Evolutionary conservation across 2,888 invertebrate genomes (phyloP), one percentile per base, ranked within the genome.

Genomic region (Gari tellinella): DNA sequence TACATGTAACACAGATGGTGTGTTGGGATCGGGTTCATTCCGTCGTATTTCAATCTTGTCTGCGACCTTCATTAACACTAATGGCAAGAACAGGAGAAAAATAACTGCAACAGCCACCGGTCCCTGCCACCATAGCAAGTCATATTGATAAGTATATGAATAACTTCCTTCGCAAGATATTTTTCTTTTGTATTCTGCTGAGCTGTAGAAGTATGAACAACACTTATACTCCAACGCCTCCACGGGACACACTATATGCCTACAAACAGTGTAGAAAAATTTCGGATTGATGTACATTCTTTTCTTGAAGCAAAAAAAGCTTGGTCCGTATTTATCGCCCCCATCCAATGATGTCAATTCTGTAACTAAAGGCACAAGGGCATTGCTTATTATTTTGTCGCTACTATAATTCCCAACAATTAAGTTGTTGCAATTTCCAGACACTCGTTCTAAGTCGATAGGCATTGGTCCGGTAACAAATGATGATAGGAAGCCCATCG

Each of bases 231-330:
- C 63, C 3, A 72, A 65, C 0, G 72, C 55, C 52, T 75, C 74
- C 12, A 75, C 23, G 3, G 79, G 74, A 58, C 79, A 79, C n/a
- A 79, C 58, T 10, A 79, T 57, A 40, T 79, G 63, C 0, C 61
- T 64, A 43, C 79, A 79, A 25, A 79, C 45, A 10, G n/a, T 14
- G 52, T 72, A 79, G 12, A 79, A 25, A n/a, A 55, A 45, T 1
- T 67, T 8, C 7, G 67, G 64, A 7, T 68, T 53, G 1, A 80
- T 61, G 38, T 53, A 70, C 26, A 70, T 68, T 25, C 76, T 43
- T 21, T 56, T 64, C 48, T 70, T 73, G 43, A 70, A 80, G 48
- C 80, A 80, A 57, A 68, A 80, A 45, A 70, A 77, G 21, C 73
- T 76, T 1, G 76, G 72, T 14, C 68, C 73, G 48, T 80, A 80